A percentile compares a stretch with the other conserved stretches of the same genome.
phyloP scores from a whole-genome alignment of 2,113 vertebrate genomes.

The Brevimyrus niger region DNA sequence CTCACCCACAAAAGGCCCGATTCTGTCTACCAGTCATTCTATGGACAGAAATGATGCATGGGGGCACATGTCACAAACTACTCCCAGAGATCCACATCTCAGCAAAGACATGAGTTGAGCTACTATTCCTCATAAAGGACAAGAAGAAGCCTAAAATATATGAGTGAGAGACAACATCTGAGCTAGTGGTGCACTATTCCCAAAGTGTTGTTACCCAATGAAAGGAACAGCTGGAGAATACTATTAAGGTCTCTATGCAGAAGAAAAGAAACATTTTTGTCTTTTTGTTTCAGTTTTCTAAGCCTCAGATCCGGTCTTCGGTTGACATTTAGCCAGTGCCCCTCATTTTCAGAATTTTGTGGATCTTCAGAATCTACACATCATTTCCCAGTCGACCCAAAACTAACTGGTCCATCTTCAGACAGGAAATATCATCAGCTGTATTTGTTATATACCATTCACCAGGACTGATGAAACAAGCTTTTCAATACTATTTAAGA shows the following conservation, averaged over 20 bases:
- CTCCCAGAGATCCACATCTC: neutral
- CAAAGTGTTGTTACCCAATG: neutral
- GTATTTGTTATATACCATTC: neutral
- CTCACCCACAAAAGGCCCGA: neutral
- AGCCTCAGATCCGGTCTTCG: neutral
- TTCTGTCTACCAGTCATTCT: neutral
- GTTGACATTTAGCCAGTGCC: neutral
- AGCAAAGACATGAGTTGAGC: neutral
- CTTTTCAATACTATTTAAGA: neutral
- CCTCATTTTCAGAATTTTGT: neutral
- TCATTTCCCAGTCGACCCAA: neutral
- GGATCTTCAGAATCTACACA: neutral
- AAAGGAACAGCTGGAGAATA: neutral
- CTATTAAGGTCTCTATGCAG: neutral
- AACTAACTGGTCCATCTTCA: neutral
- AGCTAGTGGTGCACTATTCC: neutral
- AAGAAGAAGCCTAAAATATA: neutral
- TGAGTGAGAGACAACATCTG: neutral
- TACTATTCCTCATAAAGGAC: no score
- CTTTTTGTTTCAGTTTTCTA: neutral
- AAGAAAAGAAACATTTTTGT: neutral
- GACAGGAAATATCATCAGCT: neutral
- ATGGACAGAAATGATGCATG: neutral
- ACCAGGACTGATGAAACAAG: neutral
- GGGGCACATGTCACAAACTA: neutral